phyloP scores from a whole-genome alignment of 1,140 invertebrate genomes.

The Bombus impatiens region DNA sequence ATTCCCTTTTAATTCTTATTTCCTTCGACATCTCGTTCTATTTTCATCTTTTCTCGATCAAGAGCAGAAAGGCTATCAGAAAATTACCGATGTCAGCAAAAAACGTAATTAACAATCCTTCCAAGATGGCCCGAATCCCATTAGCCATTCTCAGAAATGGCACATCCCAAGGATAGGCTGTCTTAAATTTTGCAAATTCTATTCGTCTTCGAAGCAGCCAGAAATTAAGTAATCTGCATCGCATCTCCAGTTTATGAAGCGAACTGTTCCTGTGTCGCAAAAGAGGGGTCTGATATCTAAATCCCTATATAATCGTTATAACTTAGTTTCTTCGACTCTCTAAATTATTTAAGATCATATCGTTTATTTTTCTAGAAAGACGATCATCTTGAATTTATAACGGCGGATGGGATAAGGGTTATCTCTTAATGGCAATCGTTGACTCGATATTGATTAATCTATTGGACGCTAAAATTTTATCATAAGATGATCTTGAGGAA shows the following conservation, averaged over 20 bases:
- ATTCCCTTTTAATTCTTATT: background rate
- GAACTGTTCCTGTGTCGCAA: background rate
- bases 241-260: conserved; percentile 16
- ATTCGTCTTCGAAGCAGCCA: conserved; percentile 7
- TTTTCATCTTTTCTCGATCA: background rate
- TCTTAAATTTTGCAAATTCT: background rate
- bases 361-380: no score
- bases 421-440: no score
- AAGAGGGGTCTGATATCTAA: no score
- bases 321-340: conserved; percentile 3
- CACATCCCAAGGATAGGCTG: background rate
- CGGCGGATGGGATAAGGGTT: no score
- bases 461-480: no score
- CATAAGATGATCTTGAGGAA: no score
- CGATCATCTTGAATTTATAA: no score
- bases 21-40: background rate
- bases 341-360: background rate
- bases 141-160: background rate
- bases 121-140: background rate
- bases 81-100: background rate
- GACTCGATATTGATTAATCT: no score
- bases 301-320: background rate
- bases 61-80: background rate
- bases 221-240: conserved; percentile 18
- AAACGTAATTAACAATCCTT: conserved; percentile 30